Conservation (phyloP, 2,113 vertebrate species). For the Poeciliopsis turrubarensis region DNA sequence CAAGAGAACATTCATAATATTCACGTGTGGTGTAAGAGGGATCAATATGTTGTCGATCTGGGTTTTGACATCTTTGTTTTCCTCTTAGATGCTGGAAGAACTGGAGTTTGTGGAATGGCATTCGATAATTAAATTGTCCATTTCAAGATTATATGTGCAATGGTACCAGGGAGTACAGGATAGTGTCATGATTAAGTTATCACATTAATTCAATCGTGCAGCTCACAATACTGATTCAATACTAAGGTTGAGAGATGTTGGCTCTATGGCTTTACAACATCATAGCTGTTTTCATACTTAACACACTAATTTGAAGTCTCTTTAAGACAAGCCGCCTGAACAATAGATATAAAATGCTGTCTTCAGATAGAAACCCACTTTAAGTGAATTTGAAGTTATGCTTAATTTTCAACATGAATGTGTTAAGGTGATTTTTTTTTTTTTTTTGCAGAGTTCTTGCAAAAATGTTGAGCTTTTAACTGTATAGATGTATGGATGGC, state of each 20-base stretch:
- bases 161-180: constrained; percentile 12
- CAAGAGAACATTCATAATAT: neutral
- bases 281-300: neutral
- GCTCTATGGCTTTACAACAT: neutral
- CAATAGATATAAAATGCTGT: neutral
- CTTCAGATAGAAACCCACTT: neutral
- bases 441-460: neutral
- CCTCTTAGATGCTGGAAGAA: constrained; percentile 7
- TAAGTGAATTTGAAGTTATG: neutral
- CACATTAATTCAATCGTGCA: constrained; percentile 52
- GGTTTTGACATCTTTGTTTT: neutral
- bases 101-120: constrained; percentile 13
- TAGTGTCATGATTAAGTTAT: constrained; percentile 28
- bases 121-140: neutral
- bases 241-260: neutral
- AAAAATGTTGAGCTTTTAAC: no score
- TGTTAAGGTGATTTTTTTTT: no score
- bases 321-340: neutral
- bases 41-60: constrained; percentile 10
- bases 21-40: neutral
- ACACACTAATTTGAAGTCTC: neutral
- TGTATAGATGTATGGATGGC: no score
- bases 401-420: neutral
- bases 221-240: neutral
- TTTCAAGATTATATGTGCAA: constrained; percentile 21